A percentile compares a stretch with the other conserved stretches of the same genome.
These are phyloP conservation scores for Avahi laniger DNA, from an alignment of 2,797 vertebrate species.

Conservation along the genomic window DNA sequence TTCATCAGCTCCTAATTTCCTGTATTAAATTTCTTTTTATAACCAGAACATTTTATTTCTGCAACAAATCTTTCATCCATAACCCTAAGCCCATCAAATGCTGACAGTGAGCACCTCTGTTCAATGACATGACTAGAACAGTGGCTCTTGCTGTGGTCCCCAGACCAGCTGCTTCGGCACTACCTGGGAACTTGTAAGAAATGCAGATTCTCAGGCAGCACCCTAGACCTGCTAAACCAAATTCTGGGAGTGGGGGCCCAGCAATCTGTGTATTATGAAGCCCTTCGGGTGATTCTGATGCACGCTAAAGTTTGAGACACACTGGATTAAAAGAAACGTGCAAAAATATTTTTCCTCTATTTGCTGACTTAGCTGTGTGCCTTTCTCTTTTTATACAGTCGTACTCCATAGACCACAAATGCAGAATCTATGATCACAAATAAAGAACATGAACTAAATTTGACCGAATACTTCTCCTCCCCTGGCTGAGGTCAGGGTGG, in stretches of 20 bases:
- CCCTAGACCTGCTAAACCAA: background rate
- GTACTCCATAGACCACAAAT: background rate
- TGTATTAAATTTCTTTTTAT: background rate
- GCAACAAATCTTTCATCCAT: background rate
- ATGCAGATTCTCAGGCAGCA: background rate
- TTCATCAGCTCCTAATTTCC: background rate
- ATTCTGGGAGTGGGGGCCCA: background rate
- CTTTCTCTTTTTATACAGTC: background rate
- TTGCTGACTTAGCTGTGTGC: background rate
- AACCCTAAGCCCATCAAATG: background rate
- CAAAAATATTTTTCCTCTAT: background rate
- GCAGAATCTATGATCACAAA: background rate
- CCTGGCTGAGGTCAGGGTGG: background rate
- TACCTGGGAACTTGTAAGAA: background rate
- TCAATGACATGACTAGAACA: background rate
- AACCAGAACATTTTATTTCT: background rate
- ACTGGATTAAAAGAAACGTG: background rate
- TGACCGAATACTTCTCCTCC: background rate
- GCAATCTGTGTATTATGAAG: background rate
- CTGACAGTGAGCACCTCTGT: background rate
- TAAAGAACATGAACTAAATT: background rate
- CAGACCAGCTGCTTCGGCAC: background rate
- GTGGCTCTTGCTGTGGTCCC: background rate
- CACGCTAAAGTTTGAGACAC: background rate
- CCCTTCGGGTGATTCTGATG: background rate